A percentile compares a stretch with the other conserved stretches of the same genome.
Conservation (phyloP, 2,113 vertebrate species). For the Aviceda subcristata region DNA sequence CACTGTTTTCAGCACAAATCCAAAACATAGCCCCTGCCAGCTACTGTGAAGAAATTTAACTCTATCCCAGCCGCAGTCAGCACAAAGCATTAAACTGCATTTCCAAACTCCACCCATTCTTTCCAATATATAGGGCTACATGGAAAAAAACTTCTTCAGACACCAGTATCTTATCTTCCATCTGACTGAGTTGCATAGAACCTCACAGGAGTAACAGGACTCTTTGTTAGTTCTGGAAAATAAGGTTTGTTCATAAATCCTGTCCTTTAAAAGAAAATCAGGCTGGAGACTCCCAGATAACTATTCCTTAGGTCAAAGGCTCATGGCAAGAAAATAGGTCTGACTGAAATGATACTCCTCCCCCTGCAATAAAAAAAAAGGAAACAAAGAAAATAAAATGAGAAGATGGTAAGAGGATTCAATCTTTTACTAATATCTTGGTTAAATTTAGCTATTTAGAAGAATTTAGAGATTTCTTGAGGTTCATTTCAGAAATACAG, state of each 20-base stretch:
- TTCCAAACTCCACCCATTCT: rapidly evolving
- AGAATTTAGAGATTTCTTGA: not conserved
- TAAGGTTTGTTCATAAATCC: not conserved
- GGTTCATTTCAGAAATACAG: not conserved
- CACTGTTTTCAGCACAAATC: too few relatives aligned
- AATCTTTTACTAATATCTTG: not conserved
- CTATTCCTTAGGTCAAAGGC: not conserved
- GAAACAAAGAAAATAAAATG: not conserved
- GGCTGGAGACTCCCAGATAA: not conserved
- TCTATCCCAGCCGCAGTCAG: not conserved
- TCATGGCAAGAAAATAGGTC: not conserved
- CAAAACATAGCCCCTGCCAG: too few relatives aligned
- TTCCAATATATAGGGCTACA: not conserved
- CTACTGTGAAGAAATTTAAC: not conserved
- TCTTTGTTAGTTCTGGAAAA: not conserved
- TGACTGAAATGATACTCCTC: not conserved
- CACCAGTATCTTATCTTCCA: not conserved
- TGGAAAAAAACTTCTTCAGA: not conserved
- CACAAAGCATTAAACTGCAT: not conserved
- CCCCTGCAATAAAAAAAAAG: not conserved
- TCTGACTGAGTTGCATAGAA: not conserved
- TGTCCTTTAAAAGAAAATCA: not conserved
- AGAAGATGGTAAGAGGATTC: not conserved
- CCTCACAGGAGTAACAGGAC: not conserved
- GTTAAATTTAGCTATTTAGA: not conserved